Base-by-base conservation (phyloP, 2,113 vertebrate species). In the Oreotrochilus melanogaster region DNA sequence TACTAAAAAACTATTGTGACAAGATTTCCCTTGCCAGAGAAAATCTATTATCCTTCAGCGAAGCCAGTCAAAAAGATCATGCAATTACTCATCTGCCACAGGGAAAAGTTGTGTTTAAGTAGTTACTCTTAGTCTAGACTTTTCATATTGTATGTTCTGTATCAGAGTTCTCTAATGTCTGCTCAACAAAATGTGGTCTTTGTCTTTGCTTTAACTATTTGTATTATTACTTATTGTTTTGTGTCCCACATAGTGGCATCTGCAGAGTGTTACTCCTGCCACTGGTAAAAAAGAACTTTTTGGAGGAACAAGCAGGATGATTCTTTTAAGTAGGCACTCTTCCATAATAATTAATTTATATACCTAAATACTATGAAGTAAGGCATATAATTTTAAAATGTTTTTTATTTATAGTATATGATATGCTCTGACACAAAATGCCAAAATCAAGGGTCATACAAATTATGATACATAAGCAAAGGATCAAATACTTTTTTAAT, bases 181-280 rank as follows among this genome's bases (percentile, higher is more conserved):
- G 8, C 6, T 45, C 4, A 24, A 56, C 43, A 64, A 18, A 76
- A 10, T 0, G 0, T 45, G 11, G 10, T 85, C 30, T 22, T 9
- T 17, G 33, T 11, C 18, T 43, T 71, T 62, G 3, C 2, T 75
- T 5, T 57, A 58, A 47, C 17, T 31, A 4, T 37, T 57, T n/a
- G 15, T 25, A 35, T 70, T 28, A 25, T 2, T 43, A 42, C 3
- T 12, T 70, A 14, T 18, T 1, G 0, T 7, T 57, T 54, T 11
- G 6, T 33, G 4, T 28, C 86, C 19, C 16, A 16, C 17, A 13
- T 11, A 19, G 45, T 47, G 14, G 5, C 19, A 75, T 11, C 8
- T 65, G 3, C 11, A 81, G 7, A 35, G 14, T 37, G 35, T 14
- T 80, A 12, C 6, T 28, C 3, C 6, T 39, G 11, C 1, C 7